phyloP scores from a whole-genome alignment of 1,140 invertebrate genomes.

The Drosophila parvula region DNA sequence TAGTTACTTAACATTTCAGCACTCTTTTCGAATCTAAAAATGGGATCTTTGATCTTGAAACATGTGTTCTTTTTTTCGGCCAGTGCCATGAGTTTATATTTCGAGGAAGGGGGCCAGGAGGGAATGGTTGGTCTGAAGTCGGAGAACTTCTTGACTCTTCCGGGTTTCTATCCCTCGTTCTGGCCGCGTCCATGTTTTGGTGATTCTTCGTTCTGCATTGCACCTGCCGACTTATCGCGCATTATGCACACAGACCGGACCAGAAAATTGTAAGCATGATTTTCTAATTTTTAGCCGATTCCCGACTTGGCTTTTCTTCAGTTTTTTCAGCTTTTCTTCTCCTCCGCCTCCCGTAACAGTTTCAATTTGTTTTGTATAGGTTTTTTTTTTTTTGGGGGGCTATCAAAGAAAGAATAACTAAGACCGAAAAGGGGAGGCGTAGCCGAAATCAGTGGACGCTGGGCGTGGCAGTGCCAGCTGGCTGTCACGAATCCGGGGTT shows the following conservation, averaged over 20 bases:
- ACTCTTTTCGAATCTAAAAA: neutral
- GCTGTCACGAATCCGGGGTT: constrained; percentile 69
- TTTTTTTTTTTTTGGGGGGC: constrained; percentile 59
- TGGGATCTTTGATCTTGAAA: neutral
- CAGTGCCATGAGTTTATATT: constrained; percentile 34
- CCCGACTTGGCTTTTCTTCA: constrained; percentile 13
- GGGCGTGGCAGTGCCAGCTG: constrained; percentile 53
- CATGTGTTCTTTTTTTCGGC: neutral
- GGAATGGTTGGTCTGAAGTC: constrained; percentile 15
- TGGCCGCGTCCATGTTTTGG: constrained; percentile 24
- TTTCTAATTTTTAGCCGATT: constrained; percentile 68
- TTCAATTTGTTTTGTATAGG: constrained; percentile 51
- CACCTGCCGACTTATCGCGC: constrained; percentile 73
- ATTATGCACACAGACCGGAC: constrained; percentile 63
- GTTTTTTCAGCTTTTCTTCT: constrained; percentile 3
- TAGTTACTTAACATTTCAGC: too few relatives aligned
- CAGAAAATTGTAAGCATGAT: constrained; percentile 66
- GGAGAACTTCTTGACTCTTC: constrained; percentile 62
- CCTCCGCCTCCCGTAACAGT: constrained; percentile 23
- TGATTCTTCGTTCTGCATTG: constrained; percentile 62
- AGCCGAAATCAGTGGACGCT: neutral
- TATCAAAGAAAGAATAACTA: constrained; percentile 64
- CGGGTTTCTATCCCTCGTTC: constrained; percentile 61
- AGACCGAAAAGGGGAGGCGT: constrained; percentile 10
- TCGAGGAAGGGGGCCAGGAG: constrained; percentile 19